Conservation (phyloP, 2,113 vertebrate species). For the Excalfactoria chinensis region DNA sequence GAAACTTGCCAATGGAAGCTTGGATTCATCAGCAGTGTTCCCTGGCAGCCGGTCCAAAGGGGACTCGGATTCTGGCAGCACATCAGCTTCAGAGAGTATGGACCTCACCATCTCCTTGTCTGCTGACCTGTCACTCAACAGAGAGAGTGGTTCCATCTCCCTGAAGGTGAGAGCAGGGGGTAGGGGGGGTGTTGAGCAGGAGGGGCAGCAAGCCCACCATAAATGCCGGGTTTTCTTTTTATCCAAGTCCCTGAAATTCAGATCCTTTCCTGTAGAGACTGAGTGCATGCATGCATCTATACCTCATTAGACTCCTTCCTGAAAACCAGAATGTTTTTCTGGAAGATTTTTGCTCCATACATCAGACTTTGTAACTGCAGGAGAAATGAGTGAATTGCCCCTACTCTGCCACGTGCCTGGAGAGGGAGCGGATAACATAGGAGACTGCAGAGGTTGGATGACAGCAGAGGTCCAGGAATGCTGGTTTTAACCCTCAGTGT, state of each 20-base stretch:
- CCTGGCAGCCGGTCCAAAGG: conserved; percentile 71
- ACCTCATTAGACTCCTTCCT: background rate
- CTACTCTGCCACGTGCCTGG: background rate
- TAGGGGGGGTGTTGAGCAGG: background rate
- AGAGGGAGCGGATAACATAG: background rate
- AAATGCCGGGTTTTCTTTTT: background rate
- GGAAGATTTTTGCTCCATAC: background rate
- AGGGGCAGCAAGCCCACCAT: background rate
- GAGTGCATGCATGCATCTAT: fast-evolving
- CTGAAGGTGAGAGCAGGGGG: conserved; percentile 80
- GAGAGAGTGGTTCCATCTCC: conserved; percentile 82
- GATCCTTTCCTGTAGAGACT: background rate
- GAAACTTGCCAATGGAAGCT: conserved; percentile 69
- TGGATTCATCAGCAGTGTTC: conserved; percentile 29
- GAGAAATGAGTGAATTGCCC: background rate
- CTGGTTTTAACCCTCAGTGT: background rate
- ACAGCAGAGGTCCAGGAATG: background rate
- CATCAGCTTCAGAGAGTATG: conserved; percentile 85
- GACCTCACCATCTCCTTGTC: conserved; percentile 83
- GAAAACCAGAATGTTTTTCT: background rate
- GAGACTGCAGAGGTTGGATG: background rate
- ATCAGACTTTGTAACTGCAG: background rate
- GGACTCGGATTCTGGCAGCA: conserved; percentile 82
- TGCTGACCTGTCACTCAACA: conserved; percentile 80
- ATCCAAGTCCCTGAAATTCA: background rate